These are phyloP conservation scores for Ivindomyrus marchei DNA, from an alignment of 2,113 vertebrate species.

Conservation along the genomic window DNA sequence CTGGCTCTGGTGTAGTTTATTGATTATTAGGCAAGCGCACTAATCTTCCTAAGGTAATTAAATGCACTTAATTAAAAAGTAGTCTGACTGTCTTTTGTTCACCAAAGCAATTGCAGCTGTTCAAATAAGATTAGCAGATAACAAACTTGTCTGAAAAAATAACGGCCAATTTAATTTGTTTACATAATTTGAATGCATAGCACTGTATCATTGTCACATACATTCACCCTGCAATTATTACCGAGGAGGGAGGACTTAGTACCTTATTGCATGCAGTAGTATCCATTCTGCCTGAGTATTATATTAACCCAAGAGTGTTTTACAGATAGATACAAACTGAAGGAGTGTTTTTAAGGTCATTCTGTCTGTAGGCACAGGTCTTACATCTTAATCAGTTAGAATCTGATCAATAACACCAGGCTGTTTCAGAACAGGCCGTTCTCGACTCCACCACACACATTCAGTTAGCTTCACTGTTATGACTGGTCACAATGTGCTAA, in stretches of 20 bases:
- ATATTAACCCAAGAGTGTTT: neutral
- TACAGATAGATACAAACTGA: neutral
- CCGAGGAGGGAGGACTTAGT: neutral
- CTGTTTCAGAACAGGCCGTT: neutral
- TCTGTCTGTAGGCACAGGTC: neutral
- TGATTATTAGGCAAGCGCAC: slow-evolving; percentile 93
- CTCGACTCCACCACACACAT: neutral
- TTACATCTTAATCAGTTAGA: neutral
- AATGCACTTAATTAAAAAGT: slow-evolving; percentile 97
- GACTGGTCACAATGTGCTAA: neutral
- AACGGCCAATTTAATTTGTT: slow-evolving; percentile 46
- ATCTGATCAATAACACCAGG: neutral
- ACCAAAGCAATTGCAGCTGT: slow-evolving; percentile 66
- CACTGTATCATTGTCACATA: slow-evolving; percentile 34
- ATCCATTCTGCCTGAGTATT: neutral
- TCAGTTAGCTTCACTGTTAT: neutral
- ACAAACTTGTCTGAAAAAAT: slow-evolving; percentile 58
- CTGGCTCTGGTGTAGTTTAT: slow-evolving; percentile 78
- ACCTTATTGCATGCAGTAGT: neutral
- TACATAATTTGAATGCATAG: slow-evolving; percentile 53
- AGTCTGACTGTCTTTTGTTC: slow-evolving; percentile 75
- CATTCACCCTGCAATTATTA: slow-evolving; percentile 13
- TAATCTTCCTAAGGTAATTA: slow-evolving; percentile 98
- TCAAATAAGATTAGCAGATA: slow-evolving; percentile 66
- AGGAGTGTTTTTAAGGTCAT: neutral